Conservation (phyloP, 2,888 invertebrate species). For the Ethmia dodecea region DNA sequence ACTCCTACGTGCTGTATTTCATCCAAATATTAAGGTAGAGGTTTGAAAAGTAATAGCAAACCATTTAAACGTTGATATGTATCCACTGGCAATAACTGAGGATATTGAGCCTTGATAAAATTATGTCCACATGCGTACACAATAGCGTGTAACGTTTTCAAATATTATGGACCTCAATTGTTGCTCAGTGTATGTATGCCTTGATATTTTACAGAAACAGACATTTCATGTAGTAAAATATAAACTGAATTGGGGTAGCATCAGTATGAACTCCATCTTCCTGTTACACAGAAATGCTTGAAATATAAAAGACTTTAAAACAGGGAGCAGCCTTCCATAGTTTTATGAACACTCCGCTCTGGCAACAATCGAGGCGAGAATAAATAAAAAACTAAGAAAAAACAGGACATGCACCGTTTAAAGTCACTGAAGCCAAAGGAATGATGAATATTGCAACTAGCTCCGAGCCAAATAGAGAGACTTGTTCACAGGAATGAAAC, state of each 20-base stretch:
- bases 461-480: slow-evolving; percentile 47
- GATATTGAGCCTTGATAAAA: too few species aligned
- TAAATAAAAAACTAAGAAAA: slow-evolving; percentile 52
- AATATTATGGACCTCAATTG: too few species aligned
- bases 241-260: slow-evolving; percentile 3
- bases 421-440: slow-evolving; percentile 57
- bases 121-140: too few species aligned
- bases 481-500: slow-evolving; percentile 34
- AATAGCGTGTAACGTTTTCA: too few species aligned
- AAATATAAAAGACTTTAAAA: slow-evolving; percentile 65
- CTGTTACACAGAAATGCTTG: slow-evolving; percentile 30
- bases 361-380: slow-evolving; percentile 64
- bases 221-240: background rate
- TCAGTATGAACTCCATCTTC: slow-evolving; percentile 33
- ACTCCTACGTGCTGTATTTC: too few species aligned
- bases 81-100: too few species aligned
- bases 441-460: slow-evolving; percentile 67
- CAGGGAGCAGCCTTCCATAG: slow-evolving; percentile 50
- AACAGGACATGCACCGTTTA: slow-evolving; percentile 61
- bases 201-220: background rate
- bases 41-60: too few species aligned
- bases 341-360: slow-evolving; percentile 61
- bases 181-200: too few species aligned
- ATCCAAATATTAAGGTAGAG: too few species aligned
- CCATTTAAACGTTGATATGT: too few species aligned